Evolutionary conservation across 2,113 vertebrate species (phyloP).

Genomic region (Centropristis striata): DNA sequence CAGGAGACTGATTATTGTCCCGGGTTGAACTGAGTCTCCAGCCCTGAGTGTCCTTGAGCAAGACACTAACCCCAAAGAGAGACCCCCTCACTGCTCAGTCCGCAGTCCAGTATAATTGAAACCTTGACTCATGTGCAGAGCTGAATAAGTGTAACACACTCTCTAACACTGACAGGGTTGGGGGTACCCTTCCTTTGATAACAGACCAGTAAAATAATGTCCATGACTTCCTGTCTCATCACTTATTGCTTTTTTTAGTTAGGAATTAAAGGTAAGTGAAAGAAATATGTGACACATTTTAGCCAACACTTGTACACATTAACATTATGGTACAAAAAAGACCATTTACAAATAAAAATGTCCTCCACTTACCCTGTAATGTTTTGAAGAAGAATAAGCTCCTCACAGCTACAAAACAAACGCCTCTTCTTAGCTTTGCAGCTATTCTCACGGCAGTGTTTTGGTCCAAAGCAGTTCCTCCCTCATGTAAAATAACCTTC

Average conservation of each 20-base stretch:
- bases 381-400: slow-evolving; percentile 42
- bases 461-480: slow-evolving; percentile 55
- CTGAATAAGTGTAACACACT: neutral
- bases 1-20: neutral
- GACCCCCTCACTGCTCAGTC: neutral
- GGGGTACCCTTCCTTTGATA: slow-evolving; percentile 1
- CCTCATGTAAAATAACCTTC: slow-evolving; percentile 62
- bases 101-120: neutral
- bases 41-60: slow-evolving; percentile 57
- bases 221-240: neutral
- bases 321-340: neutral
- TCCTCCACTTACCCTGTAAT: slow-evolving; percentile 63
- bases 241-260: slow-evolving; percentile 18
- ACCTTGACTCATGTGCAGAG: neutral
- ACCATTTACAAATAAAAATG: slow-evolving; percentile 16
- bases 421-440: slow-evolving; percentile 1
- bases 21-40: slow-evolving; percentile 11
- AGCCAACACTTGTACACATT: slow-evolving; percentile 22
- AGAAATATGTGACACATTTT: slow-evolving; percentile 10
- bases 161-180: slow-evolving; percentile 1
- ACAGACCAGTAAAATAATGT: slow-evolving; percentile 1
- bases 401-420: slow-evolving; percentile 29
- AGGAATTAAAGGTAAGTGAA: neutral
- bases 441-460: slow-evolving; percentile 33
- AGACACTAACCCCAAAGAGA: neutral